Evolutionary conservation across 2,888 invertebrate genomes (phyloP), one percentile per base, ranked within the genome.

Genomic region (Arenicola marina): DNA sequence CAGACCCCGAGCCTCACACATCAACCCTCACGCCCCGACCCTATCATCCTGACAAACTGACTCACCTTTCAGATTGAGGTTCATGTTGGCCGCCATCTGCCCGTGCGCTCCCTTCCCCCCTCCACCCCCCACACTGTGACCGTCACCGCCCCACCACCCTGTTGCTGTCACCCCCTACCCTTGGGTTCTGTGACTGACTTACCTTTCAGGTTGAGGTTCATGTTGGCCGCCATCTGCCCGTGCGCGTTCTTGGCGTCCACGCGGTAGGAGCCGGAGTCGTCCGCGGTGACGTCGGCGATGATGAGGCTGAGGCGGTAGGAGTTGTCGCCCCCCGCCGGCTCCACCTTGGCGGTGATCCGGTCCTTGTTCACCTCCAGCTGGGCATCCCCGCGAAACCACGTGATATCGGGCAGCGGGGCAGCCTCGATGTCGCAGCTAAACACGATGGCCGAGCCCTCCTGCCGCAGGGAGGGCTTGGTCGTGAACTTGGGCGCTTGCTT

Each of bases 401-500:
- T 91, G 79, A 97, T 94, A 78, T 94, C 93, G 66, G 97, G 96
- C 72, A 92, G 89, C 56, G 97, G 97, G 85, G 95, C 91, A 64
- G 95, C 95, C 87, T 97, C 96, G 82, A 98, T 87, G 78, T 93
- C 87, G 85, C 97, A 96, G 85, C 95, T 94, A 93, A 98, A 95
- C 75, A 96, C 90, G 73, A 97, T 88, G 69, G 93, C 86, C 51
- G 74, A 75, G 73, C 94, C 95, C 93, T 82, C 95, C 83, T 98
- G 98, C 87, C 96, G 95, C 86, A 99, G 98, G 86, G 93, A 90
- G 72, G 99, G 99, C 87, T 99, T 98, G 87, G 96, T 95, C 81
- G 95, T 90, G 84, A 99, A 99, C 51, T 93, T 93, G 62, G 99
- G 99, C 29, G 95, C 26, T 3, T 51, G 1, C 26, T 18, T 44